Evolutionary conservation across 2,888 invertebrate species (phyloP).

Genomic region (Mythimna albipuncta): DNA sequence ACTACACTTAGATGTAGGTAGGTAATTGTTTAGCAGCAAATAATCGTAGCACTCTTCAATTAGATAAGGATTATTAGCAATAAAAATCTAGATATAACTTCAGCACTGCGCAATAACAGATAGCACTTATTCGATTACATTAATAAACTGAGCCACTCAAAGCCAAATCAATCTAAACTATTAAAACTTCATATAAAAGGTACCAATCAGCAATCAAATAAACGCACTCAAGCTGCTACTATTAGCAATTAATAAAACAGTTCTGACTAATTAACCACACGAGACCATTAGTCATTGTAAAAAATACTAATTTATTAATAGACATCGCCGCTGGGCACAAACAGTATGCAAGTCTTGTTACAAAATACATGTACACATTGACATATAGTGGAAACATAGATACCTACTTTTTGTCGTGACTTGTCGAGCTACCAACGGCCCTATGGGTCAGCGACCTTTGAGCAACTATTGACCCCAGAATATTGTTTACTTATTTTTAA

Average conservation of each 20-base stretch:
- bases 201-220: slow-evolving; percentile 29
- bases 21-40: too few species aligned
- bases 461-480: slow-evolving; percentile 50
- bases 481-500: slow-evolving; percentile 1
- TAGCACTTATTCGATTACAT: slow-evolving; percentile 13
- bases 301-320: slow-evolving; percentile 40
- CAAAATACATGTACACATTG: slow-evolving; percentile 44
- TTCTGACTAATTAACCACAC: slow-evolving; percentile 36
- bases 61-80: neutral
- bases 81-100: neutral
- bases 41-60: neutral
- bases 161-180: slow-evolving; percentile 19
- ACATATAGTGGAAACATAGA: slow-evolving; percentile 1
- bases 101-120: neutral
- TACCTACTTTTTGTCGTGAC: slow-evolving; percentile 62
- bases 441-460: slow-evolving; percentile 61
- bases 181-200: slow-evolving; percentile 14
- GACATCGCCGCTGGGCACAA: slow-evolving; percentile 43
- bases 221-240: slow-evolving; percentile 15
- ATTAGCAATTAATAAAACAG: slow-evolving; percentile 45
- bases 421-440: slow-evolving; percentile 26
- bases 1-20: too few species aligned
- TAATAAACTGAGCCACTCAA: slow-evolving; percentile 11
- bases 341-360: slow-evolving; percentile 35
- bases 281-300: slow-evolving; percentile 47